Conservation (phyloP, 2,888 invertebrate genomes). For the Acrobasis suavella region DNA sequence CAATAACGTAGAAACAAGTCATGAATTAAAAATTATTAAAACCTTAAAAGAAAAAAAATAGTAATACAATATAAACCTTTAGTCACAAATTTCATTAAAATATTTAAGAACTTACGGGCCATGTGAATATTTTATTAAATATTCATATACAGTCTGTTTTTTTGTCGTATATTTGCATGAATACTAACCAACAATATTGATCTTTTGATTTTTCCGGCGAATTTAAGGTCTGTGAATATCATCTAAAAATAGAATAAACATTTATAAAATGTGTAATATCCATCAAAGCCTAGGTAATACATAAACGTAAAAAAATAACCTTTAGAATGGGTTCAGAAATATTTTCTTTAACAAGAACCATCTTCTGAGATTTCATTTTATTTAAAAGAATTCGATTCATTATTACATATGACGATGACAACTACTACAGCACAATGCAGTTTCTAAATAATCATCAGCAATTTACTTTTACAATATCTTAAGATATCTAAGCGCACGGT, state of each 20-base stretch:
- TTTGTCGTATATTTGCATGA: slow-evolving; percentile 69
- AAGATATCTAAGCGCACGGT: too few species aligned
- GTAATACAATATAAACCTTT: slow-evolving; percentile 6
- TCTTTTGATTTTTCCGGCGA: slow-evolving; percentile 32
- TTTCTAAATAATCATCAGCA: background rate
- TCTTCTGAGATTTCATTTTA: slow-evolving; percentile 37
- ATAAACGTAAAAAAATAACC: slow-evolving; percentile 33
- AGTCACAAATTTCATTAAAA: background rate
- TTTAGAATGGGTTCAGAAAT: slow-evolving; percentile 34
- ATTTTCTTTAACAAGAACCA: slow-evolving; percentile 37
- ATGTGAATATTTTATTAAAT: slow-evolving; percentile 58
- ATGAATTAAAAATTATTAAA: slow-evolving; percentile 53
- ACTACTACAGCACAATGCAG: background rate
- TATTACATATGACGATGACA: slow-evolving; percentile 38
- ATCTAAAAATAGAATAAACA: slow-evolving; percentile 37
- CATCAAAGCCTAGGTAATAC: background rate
- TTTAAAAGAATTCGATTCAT: slow-evolving; percentile 45
- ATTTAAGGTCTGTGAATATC: slow-evolving; percentile 34
- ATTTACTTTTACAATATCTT: slow-evolving; percentile 4
- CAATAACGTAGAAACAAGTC: slow-evolving; percentile 55
- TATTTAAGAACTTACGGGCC: slow-evolving; percentile 35
- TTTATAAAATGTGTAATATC: background rate
- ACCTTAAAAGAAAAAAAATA: slow-evolving; percentile 43
- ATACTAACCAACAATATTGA: slow-evolving; percentile 58
- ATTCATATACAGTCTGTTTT: slow-evolving; percentile 53